Conservation (phyloP, 1,140 invertebrate genomes). For the Agrypnia vestita region DNA sequence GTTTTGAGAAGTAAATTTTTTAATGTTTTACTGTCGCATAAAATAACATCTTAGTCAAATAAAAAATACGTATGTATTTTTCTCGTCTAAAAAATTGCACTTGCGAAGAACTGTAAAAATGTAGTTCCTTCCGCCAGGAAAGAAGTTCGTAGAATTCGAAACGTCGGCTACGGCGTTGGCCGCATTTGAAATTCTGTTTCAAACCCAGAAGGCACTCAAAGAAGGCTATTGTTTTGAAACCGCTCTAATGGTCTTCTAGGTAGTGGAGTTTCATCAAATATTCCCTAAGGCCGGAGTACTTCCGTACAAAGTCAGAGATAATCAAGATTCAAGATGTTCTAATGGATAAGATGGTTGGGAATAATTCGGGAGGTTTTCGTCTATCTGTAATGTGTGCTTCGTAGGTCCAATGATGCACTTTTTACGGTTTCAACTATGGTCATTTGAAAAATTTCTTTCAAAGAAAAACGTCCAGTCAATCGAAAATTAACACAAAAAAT, state of each 20-base stretch:
- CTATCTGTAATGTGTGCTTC: too few species aligned
- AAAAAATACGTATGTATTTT: not conserved
- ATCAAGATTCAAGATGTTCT: constrained; percentile 4
- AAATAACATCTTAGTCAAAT: too few species aligned
- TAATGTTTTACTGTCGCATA: not conserved
- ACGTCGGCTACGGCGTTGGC: not conserved
- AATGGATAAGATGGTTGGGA: constrained; percentile 1
- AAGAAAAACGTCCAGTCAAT: too few species aligned
- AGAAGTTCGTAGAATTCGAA: not conserved
- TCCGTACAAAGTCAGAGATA: constrained; percentile 16
- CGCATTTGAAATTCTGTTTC: constrained; percentile 51
- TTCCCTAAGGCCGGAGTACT: constrained; percentile 9
- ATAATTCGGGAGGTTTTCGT: too few species aligned
- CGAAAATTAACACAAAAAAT: too few species aligned
- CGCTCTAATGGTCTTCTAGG: constrained; percentile 34
- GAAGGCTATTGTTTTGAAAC: constrained; percentile 41
- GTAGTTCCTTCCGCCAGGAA: not conserved
- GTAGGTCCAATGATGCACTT: too few species aligned
- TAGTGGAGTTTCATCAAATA: constrained; percentile 26
- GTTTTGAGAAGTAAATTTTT: not conserved
- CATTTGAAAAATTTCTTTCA: too few species aligned
- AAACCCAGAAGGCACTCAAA: constrained; percentile 30
- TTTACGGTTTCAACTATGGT: too few species aligned
- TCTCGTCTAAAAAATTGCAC: not conserved
- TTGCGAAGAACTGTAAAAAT: not conserved